Evolutionary conservation across 2,797 vertebrate species (phyloP), one percentile per base, ranked within the genome.

Genomic region (Lophotriccus pileatus): DNA sequence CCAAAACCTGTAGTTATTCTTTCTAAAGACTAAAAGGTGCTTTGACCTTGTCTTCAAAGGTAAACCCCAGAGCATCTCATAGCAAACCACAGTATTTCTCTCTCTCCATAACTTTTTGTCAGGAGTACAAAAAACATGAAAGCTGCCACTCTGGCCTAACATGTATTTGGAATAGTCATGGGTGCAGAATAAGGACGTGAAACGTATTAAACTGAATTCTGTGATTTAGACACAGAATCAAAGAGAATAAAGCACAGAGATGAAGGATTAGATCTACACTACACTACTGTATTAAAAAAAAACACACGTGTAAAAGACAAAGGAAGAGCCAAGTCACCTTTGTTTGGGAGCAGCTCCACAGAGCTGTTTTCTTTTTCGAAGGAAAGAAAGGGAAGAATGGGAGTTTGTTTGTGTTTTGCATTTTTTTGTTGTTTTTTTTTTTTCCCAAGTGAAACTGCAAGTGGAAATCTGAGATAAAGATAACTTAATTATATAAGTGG

Each of bases 401-500:
- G 44, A 68, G 28, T 58, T 89, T 73, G 41, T 46, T 34, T 49
- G 19, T 0, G 0, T 24, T 6, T 34, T 22, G 53, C 9, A 18
- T 19, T 21, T 28, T 10, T 36, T 66, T 39, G 25, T 19, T 21
- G 39, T 10, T 36, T 66, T 39, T 83, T 27, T 30, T 41, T 47
- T 60, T 37, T 2, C 21, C 83, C 39, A 46, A 81, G 66, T 85
- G 80, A 96, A 97, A 90, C 66, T 59, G 52, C 62, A 89, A 93
- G 85, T 91, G 37, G 92, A 94, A 95, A 95, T 93, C 80, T 95
- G 86, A 96, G 92, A 92, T 73, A 73, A 94, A 95, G 88, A 91
- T 82, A 91, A 89, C 69, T 62, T 93, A 93, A 95, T 93, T 93
- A 89, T 81, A 8, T 92, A 92, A 96, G 80, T 89, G 41, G 87